A percentile compares a stretch with the other conserved stretches of the same genome.
Conservation (phyloP, 2,113 vertebrate species). For the Maccullochella peelii region DNA sequence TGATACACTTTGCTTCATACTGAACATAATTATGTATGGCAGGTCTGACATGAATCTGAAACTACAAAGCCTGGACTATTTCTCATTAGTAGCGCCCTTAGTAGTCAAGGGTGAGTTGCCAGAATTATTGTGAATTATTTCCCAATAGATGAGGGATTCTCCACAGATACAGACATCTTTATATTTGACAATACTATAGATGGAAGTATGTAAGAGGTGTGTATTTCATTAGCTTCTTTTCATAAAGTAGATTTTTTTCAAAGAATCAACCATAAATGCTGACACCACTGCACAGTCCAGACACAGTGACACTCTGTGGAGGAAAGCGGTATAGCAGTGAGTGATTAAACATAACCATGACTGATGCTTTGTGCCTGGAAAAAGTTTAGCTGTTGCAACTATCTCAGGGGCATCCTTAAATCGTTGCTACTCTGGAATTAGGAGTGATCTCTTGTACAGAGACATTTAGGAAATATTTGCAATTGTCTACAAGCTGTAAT, state of each 20-base stretch:
- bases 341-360: neutral
- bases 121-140: neutral
- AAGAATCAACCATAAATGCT: constrained; percentile 1
- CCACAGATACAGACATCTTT: neutral
- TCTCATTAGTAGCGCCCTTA: too few species aligned
- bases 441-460: neutral
- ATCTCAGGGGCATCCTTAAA: neutral
- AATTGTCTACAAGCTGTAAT: neutral
- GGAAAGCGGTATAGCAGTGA: constrained; percentile 41
- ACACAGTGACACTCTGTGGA: constrained; percentile 72
- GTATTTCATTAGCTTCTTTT: neutral
- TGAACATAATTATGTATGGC: neutral
- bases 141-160: neutral
- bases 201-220: neutral
- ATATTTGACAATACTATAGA: neutral
- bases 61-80: neutral
- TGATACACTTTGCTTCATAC: neutral
- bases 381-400: neutral
- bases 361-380: neutral
- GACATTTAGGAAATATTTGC: neutral
- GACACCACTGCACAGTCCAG: neutral
- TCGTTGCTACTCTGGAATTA: neutral
- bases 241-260: neutral
- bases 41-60: neutral
- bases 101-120: too few species aligned